A percentile compares a stretch with the other conserved stretches of the same genome.
Evolutionary conservation across 1,140 invertebrate species (phyloP).

Genomic region (Caenorhabditis latens): DNA sequence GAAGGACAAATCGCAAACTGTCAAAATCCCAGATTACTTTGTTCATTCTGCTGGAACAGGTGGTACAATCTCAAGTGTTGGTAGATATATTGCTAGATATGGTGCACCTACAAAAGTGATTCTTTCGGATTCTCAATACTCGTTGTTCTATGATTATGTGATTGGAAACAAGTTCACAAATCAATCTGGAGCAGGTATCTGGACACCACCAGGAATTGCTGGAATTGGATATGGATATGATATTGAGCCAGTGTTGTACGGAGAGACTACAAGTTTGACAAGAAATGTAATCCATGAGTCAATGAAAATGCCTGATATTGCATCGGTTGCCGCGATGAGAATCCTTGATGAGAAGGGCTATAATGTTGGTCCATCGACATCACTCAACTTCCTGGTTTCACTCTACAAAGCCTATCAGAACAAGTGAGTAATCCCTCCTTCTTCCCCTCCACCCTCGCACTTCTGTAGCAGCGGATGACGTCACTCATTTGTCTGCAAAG

Average conservation of each 20-base stretch:
- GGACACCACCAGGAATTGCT: constrained; percentile 68
- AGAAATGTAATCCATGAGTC: constrained; percentile 69
- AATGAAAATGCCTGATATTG: constrained; percentile 72
- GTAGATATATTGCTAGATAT: constrained; percentile 69
- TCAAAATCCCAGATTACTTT: constrained; percentile 68
- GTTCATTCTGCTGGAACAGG: constrained; percentile 71
- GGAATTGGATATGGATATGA: constrained; percentile 72
- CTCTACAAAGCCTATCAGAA: constrained; percentile 66
- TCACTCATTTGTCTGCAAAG: too few species aligned
- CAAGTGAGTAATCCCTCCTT: constrained; percentile 18
- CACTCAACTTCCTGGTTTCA: constrained; percentile 71
- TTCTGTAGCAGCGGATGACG: too few species aligned
- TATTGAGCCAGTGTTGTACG: constrained; percentile 64
- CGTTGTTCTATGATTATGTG: constrained; percentile 71
- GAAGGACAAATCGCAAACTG: constrained; percentile 15
- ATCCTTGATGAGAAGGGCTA: constrained; percentile 51
- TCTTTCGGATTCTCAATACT: constrained; percentile 69
- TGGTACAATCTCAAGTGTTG: constrained; percentile 71
- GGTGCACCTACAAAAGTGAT: constrained; percentile 66
- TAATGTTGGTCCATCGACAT: constrained; percentile 70
- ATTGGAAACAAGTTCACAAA: constrained; percentile 68
- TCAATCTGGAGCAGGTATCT: constrained; percentile 64
- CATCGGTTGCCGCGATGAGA: constrained; percentile 71
- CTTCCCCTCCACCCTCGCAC: too few species aligned
- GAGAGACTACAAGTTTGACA: constrained; percentile 68